Evolutionary conservation across 2,113 vertebrate species (phyloP), one percentile per base, ranked within the genome.

Genomic region (Fukomys damarensis): DNA sequence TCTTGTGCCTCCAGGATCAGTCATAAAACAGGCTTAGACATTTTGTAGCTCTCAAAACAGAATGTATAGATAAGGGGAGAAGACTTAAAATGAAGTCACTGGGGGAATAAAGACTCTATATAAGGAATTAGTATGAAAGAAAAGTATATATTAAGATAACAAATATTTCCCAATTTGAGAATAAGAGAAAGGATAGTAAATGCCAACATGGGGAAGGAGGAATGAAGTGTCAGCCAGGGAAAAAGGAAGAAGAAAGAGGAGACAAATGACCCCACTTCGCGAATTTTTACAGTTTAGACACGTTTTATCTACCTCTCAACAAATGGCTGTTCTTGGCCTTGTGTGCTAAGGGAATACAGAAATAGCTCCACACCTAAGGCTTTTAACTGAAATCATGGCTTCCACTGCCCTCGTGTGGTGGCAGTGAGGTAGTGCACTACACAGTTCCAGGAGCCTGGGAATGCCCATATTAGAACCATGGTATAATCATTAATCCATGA

Each of bases 401-500:
- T 97, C 68, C 52, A 90, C 96, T 95, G 92, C 96, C 97, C 96
- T 85, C 97, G 59, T 17, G 92, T 95, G 97, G 94, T 95, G 3
- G n/a, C 70, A 92, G 41, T 38, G 24, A 61, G 65, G 76, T 94
- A 97, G 58, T 92, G 66, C 95, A 87, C 41, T 90, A 72, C 84
- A 6, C 65, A 92, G 81, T 87, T 92, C 26, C 61, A 70, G 35
- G 46, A 93, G 88, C 43, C 89, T 82, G 89, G 72, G 49, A 93
- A 96, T 94, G 92, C 52, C 96, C 49, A 46, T 14, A 58, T 76
- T 74, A 85, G 96, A 63, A 10, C 80, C 63, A 86, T 5, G 65
- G 63, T 76, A 43, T 84, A 82, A 92, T 94, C 68, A 96, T 95
- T 65, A 84, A 93, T 70, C 72, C 49, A 89, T 92, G 84, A 96